A percentile compares a stretch with the other conserved stretches of the same genome.
These are phyloP conservation scores for Drosophila limbata DNA, from an alignment of 2,888 invertebrate species.

Conservation along the genomic window DNA sequence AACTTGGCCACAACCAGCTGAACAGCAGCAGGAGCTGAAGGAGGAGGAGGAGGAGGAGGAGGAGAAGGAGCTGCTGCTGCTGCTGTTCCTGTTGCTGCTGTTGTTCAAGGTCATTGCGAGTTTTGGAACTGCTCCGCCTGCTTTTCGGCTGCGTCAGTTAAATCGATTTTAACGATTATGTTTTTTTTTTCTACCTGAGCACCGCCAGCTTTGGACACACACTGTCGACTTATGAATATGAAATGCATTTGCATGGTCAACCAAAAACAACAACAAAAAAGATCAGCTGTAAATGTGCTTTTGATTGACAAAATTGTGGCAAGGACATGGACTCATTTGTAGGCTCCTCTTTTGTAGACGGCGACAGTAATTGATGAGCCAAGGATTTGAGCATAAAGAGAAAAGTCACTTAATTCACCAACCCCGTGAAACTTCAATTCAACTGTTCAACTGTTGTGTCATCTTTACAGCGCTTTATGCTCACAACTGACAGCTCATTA, in stretches of 20 bases:
- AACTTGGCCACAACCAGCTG: conserved; percentile 22
- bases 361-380: conserved; percentile 74
- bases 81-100: conserved; percentile 31
- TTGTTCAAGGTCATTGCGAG: conserved; percentile 67
- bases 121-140: conserved; percentile 42
- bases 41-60: background rate
- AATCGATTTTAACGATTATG: conserved; percentile 78
- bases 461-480: conserved; percentile 35
- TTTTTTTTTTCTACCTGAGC: conserved; percentile 46
- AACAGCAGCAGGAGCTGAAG: background rate
- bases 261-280: conserved; percentile 13
- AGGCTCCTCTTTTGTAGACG: conserved; percentile 30
- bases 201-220: conserved; percentile 52
- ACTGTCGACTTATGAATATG: conserved; percentile 70
- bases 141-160: conserved; percentile 23
- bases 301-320: conserved; percentile 80
- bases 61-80: conserved; percentile 1
- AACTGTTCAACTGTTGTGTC: conserved; percentile 42
- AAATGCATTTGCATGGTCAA: conserved; percentile 64
- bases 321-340: conserved; percentile 61
- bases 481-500: conserved; percentile 72
- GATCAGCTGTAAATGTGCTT: conserved; percentile 42
- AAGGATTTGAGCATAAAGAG: conserved; percentile 45
- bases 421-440: conserved; percentile 28
- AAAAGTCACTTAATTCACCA: conserved; percentile 8